A percentile compares a stretch with the other conserved stretches of the same genome.
Conservation (phyloP, 53 echinoderm and acorn worm genomes). For the Stichopus horrens region DNA sequence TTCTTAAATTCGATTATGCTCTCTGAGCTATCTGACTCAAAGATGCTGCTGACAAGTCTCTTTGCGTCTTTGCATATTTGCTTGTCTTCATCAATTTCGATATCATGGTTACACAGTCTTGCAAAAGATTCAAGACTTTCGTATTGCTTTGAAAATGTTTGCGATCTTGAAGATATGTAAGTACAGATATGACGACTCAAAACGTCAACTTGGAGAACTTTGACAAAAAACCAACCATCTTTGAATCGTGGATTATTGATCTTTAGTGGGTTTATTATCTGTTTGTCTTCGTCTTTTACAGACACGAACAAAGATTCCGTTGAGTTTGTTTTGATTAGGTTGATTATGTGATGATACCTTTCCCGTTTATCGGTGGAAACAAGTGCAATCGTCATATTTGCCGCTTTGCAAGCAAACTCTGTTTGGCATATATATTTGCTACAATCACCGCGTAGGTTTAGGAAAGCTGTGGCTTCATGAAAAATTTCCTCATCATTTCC, state of each 20-base stretch:
- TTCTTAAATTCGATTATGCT: conserved; percentile 5
- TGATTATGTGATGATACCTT: background rate
- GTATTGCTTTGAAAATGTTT: background rate
- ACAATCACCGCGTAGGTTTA: conserved; percentile 42
- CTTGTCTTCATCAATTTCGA: conserved; percentile 1
- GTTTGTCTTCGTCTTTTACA: conserved; percentile 7
- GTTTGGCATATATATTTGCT: background rate
- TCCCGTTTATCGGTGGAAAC: conserved; percentile 25
- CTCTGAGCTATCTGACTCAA: background rate
- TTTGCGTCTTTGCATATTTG: background rate
- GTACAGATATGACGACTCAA: conserved; percentile 2
- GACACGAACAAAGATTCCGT: conserved; percentile 3
- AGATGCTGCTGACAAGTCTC: background rate
- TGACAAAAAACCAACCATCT: conserved; percentile 35
- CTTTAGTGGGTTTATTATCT: background rate
- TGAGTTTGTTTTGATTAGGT: background rate
- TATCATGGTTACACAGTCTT: background rate
- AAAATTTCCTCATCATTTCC: conserved; percentile 32
- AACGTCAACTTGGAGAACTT: conserved; percentile 16
- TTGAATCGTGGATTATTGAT: conserved; percentile 6
- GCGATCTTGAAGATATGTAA: background rate
- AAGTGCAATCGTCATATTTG: conserved; percentile 13
- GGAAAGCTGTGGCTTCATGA: conserved; percentile 29
- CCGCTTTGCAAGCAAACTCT: conserved; percentile 28
- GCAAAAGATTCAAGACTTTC: background rate